Conservation (phyloP, 1,140 invertebrate genomes). For the Hetaerina americana region DNA sequence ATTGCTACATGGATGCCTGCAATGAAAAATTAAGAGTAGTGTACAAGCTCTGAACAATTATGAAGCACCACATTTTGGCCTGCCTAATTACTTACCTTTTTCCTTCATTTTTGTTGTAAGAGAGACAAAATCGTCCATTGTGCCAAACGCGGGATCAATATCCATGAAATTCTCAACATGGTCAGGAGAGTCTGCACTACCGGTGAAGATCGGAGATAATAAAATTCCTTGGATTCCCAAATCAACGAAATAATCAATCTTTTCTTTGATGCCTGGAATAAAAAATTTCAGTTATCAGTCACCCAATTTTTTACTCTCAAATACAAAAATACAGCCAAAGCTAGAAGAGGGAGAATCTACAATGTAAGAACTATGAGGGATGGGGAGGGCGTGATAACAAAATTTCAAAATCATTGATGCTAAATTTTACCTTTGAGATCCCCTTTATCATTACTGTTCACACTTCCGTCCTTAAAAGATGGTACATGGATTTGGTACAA, state of each 20-base stretch:
- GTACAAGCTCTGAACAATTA: constrained; percentile 15
- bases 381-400: no score
- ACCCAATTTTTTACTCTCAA: constrained; percentile 28
- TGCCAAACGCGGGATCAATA: constrained; percentile 34
- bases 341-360: no score
- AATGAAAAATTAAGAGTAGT: constrained; percentile 6
- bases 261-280: constrained; percentile 29
- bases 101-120: constrained; percentile 19
- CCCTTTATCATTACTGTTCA: no score
- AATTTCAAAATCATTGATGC: no score
- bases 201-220: constrained; percentile 37
- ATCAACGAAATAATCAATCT: constrained; percentile 33
- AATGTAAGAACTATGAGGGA: no score
- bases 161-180: constrained; percentile 33
- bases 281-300: constrained; percentile 33
- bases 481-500: constrained; percentile 42
- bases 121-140: constrained; percentile 30
- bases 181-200: constrained; percentile 29
- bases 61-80: constrained; percentile 14
- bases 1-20: constrained; percentile 35
- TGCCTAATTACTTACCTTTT: constrained; percentile 16
- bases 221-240: constrained; percentile 38
- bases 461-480: constrained; percentile 36
- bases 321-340: no score
- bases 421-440: no score